phyloP scores from a whole-genome alignment of 2,113 vertebrate genomes.

The Crotalus tigris region DNA sequence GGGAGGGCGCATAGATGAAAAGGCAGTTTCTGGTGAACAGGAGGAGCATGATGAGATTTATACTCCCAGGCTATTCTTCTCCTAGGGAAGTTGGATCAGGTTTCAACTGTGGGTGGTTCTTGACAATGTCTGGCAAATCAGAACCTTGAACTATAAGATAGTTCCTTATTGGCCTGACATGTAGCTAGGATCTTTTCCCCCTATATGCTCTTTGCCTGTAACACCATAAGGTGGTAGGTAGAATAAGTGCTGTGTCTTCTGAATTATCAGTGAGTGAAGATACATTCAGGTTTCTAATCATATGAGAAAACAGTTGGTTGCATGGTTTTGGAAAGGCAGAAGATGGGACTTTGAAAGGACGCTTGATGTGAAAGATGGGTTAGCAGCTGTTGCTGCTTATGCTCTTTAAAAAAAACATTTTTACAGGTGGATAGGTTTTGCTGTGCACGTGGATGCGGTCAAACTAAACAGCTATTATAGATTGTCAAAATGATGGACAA shows the following conservation, averaged over 20 bases:
- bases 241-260: background rate
- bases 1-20: background rate
- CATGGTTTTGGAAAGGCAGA: background rate
- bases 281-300: background rate
- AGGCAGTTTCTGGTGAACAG: background rate
- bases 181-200: background rate
- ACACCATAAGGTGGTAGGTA: background rate
- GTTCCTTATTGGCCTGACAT: background rate
- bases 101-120: background rate
- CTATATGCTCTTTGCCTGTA: background rate
- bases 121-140: background rate
- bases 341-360: conserved; percentile 1
- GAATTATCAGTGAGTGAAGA: background rate
- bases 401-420: background rate
- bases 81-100: background rate
- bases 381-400: conserved; percentile 5
- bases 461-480: background rate
- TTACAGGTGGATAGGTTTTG: background rate
- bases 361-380: background rate
- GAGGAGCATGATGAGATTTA: accelerated
- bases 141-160: background rate
- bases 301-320: conserved; percentile 1
- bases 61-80: background rate
- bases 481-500: conserved; percentile 4
- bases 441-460: background rate